A percentile compares a stretch with the other conserved stretches of the same genome.
Conservation (phyloP, 1,140 invertebrate species). For the Drosophila pectinifera region DNA sequence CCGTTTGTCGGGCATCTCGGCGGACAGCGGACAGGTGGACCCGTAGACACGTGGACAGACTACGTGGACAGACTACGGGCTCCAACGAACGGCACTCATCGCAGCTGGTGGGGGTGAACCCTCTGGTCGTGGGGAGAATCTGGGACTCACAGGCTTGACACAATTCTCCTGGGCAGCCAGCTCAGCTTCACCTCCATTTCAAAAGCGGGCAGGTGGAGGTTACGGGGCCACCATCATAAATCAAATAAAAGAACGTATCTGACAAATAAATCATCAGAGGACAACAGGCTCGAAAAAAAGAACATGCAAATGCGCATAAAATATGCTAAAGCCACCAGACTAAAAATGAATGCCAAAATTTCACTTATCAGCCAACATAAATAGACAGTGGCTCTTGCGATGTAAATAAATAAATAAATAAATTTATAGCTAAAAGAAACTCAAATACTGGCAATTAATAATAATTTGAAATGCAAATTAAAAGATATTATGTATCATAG, state of each 20-base stretch:
- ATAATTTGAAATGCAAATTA: too few relatives aligned
- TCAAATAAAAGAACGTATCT: constrained; percentile 65
- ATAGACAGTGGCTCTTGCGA: constrained; percentile 19
- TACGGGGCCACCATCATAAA: constrained; percentile 55
- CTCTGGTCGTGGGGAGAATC: constrained; percentile 5
- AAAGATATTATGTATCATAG: too few relatives aligned
- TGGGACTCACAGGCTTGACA: constrained; percentile 26
- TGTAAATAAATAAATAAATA: too few relatives aligned
- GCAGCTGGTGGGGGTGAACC: constrained; percentile 4
- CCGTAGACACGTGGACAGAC: background rate
- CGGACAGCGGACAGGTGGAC: constrained; percentile 9
- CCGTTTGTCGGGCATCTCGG: constrained; percentile 25
- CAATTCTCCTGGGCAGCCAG: constrained; percentile 39
- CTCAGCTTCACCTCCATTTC: constrained; percentile 18
- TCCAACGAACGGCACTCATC: constrained; percentile 11
- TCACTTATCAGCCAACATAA: constrained; percentile 33
- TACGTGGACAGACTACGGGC: constrained; percentile 7
- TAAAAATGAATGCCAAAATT: constrained; percentile 39
- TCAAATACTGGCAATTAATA: too few relatives aligned
- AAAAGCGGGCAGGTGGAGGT: constrained; percentile 13
- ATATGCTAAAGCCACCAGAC: constrained; percentile 41
- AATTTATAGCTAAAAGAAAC: too few relatives aligned
- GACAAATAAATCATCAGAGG: constrained; percentile 62
- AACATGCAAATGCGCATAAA: constrained; percentile 62
- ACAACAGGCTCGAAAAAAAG: constrained; percentile 36